These are phyloP conservation scores for Poliocrania exsul DNA, from an alignment of 2,797 vertebrate species.

Conservation along the genomic window DNA sequence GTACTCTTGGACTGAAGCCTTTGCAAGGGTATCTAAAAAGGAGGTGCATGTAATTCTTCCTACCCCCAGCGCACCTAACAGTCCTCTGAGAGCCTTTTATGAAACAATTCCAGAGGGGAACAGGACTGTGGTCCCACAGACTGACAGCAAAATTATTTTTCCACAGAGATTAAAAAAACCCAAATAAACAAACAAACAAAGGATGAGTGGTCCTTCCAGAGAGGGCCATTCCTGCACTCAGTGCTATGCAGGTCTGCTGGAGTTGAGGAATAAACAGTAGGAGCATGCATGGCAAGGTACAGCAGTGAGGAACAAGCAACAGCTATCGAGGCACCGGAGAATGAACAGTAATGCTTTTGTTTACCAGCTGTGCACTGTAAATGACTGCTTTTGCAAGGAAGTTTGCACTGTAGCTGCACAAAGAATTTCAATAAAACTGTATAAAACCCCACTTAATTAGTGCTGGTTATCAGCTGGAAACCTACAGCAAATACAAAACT, in stretches of 20 bases:
- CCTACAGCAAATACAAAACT: neutral
- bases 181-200: neutral
- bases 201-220: neutral
- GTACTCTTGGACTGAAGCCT: neutral
- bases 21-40: neutral
- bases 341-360: neutral
- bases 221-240: neutral
- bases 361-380: slow-evolving; percentile 19
- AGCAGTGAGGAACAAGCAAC: neutral
- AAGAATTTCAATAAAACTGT: neutral
- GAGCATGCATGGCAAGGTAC: accelerated
- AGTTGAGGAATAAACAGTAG: neutral
- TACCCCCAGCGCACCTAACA: neutral
- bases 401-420: neutral
- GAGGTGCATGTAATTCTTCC: neutral
- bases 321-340: neutral
- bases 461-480: neutral
- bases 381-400: slow-evolving; percentile 2
- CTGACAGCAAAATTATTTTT: neutral
- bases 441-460: neutral
- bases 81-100: neutral
- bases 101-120: neutral
- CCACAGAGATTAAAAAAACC: neutral
- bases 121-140: neutral
- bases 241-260: neutral